A percentile compares a stretch with the other conserved stretches of the same genome.
These are phyloP conservation scores for Cyprinella venusta DNA, from an alignment of 2,797 vertebrate species.

Conservation along the genomic window DNA sequence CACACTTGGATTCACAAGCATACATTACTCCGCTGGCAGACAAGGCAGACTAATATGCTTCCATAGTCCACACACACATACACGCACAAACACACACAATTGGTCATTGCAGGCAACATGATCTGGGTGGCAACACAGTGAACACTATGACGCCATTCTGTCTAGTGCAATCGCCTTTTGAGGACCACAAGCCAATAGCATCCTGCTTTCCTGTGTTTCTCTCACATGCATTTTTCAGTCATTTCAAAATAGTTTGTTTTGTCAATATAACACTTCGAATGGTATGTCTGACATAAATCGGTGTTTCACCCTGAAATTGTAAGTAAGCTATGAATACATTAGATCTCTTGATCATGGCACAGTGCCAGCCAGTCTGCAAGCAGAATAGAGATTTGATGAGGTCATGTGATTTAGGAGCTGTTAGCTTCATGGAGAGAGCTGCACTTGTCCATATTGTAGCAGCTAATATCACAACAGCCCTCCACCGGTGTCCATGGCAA, in stretches of 20 bases:
- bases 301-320: too few species aligned
- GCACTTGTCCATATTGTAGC: constrained; percentile 74
- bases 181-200: constrained; percentile 38
- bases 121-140: constrained; percentile 59
- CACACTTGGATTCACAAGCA: constrained; percentile 53
- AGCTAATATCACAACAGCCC: constrained; percentile 74
- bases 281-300: constrained; percentile 9
- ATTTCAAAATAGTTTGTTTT: constrained; percentile 6
- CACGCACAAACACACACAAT: constrained; percentile 48
- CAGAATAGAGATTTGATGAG: constrained; percentile 56
- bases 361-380: constrained; percentile 52
- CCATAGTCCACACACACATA: constrained; percentile 56
- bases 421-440: constrained; percentile 59
- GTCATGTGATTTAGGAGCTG: constrained; percentile 56
- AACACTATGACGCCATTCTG: constrained; percentile 40
- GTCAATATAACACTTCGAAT: constrained; percentile 8
- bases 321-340: constrained; percentile 44
- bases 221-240: neutral
- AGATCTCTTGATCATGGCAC: constrained; percentile 40
- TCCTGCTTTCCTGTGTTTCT: neutral
- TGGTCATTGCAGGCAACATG: constrained; percentile 53
- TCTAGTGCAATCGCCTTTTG: constrained; percentile 38
- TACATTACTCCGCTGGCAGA: constrained; percentile 41
- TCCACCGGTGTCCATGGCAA: constrained; percentile 74
- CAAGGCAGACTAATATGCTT: constrained; percentile 63